Conservation (phyloP, 2,797 vertebrate species). For the Crax fasciolata region DNA sequence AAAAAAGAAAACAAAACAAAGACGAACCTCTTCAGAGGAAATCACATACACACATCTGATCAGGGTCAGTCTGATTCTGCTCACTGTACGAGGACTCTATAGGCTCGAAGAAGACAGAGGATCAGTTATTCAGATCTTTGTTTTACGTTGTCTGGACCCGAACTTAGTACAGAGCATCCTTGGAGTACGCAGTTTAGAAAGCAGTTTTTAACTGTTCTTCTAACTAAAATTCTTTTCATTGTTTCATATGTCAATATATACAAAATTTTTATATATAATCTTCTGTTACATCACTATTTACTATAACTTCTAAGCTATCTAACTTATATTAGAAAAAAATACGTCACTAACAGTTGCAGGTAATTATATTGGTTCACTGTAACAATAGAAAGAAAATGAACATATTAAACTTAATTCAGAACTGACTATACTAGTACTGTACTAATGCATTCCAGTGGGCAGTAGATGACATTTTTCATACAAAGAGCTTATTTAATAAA, state of each 20-base stretch:
- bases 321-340: background rate
- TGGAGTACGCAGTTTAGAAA: background rate
- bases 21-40: background rate
- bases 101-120: background rate
- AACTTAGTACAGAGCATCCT: background rate
- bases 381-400: background rate
- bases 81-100: background rate
- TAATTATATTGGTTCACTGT: background rate
- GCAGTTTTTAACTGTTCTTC: background rate
- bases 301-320: background rate
- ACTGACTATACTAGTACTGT: background rate
- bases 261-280: background rate
- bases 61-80: background rate
- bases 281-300: background rate
- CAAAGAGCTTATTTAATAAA: background rate
- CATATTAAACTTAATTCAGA: background rate
- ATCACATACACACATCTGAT: background rate
- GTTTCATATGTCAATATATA: background rate
- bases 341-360: background rate
- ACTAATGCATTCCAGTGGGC: background rate
- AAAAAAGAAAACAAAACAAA: accelerated
- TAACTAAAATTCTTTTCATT: background rate
- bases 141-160: background rate
- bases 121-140: background rate
- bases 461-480: background rate